Conservation (phyloP, 2,797 vertebrate genomes). For the Acanthopagrus latus region DNA sequence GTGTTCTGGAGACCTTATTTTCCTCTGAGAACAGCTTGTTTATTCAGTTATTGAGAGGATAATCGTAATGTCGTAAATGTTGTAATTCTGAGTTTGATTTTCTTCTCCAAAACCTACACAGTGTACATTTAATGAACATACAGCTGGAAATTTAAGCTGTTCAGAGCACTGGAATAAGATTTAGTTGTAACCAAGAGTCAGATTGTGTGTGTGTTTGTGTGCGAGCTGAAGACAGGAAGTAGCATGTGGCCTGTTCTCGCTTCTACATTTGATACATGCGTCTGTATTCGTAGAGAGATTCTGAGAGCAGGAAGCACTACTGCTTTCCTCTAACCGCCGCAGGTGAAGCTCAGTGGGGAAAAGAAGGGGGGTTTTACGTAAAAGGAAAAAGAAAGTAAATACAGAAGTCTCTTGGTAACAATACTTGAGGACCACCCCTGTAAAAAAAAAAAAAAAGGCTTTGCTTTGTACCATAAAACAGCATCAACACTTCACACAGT, state of each 20-base stretch:
- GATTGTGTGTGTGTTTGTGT: conserved; percentile 31
- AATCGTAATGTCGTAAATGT: no score
- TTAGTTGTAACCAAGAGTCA: conserved; percentile 3
- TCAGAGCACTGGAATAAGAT: no score
- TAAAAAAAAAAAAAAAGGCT: no score
- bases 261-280: conserved; percentile 71
- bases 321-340: conserved; percentile 69
- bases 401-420: conserved; percentile 50
- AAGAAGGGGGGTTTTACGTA: conserved; percentile 15
- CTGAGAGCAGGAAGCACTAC: conserved; percentile 74
- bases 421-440: conserved; percentile 30
- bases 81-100: no score
- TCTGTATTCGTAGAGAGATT: conserved; percentile 63
- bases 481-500: conserved; percentile 34
- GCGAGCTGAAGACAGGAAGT: conserved; percentile 80
- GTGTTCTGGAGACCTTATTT: no score
- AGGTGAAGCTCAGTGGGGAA: conserved; percentile 58
- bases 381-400: conserved; percentile 61
- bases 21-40: no score
- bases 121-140: no score
- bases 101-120: no score
- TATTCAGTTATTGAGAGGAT: no score
- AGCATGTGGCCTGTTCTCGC: conserved; percentile 73
- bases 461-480: conserved; percentile 16
- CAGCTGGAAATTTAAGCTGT: no score